Evolutionary conservation across 2,113 vertebrate genomes (phyloP).

Genomic region (Oplegnathus fasciatus): DNA sequence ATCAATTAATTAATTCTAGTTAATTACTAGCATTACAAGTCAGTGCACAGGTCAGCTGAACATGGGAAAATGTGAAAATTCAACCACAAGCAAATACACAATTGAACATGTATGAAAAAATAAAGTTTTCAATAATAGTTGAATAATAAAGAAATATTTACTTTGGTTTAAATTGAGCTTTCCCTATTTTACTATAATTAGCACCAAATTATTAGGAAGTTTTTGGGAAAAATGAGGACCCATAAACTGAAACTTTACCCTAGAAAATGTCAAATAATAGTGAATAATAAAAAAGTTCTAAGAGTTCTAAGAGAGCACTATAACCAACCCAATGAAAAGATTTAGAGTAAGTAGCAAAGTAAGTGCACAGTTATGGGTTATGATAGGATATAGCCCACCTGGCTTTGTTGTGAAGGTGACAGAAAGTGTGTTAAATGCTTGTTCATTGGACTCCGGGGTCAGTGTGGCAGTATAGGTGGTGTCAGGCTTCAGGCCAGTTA

Average conservation of each 20-base stretch:
- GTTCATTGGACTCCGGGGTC: constrained; percentile 87
- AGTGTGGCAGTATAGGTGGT: constrained; percentile 90
- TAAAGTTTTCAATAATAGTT: too few species aligned
- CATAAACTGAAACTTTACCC: background rate
- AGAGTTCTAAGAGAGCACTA: too few species aligned
- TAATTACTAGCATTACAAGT: background rate
- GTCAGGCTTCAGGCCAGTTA: constrained; percentile 85
- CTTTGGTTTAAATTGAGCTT: background rate
- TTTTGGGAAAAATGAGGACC: background rate
- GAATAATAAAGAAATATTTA: background rate
- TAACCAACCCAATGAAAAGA: background rate
- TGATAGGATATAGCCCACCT: constrained; percentile 77
- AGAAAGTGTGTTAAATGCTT: constrained; percentile 81
- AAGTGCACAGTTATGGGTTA: background rate
- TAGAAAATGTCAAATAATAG: background rate
- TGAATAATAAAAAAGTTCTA: background rate
- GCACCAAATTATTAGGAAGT: background rate
- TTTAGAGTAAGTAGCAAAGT: background rate
- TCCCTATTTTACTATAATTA: background rate
- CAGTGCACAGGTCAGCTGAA: background rate
- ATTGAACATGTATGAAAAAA: background rate
- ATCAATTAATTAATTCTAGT: background rate
- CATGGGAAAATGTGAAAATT: background rate
- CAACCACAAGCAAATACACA: background rate
- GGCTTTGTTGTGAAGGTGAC: constrained; percentile 88